These are phyloP conservation scores for Iselma pallidipennis DNA, from an alignment of 2,888 invertebrate genomes.

Conservation along the genomic window DNA sequence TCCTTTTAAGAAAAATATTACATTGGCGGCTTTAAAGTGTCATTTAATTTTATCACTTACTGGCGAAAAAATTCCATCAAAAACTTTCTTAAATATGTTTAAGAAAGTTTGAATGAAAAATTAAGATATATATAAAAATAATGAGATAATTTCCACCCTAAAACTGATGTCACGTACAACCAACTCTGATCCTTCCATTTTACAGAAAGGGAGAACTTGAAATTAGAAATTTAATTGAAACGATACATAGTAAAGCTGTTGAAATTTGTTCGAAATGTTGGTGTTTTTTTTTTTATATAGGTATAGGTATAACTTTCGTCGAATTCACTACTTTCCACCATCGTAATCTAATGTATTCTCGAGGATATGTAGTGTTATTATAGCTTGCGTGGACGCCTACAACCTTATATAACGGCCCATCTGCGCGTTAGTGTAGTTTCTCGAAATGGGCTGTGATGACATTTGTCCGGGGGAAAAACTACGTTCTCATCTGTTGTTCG, in stretches of 20 bases:
- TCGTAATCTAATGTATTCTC: conserved; percentile 25
- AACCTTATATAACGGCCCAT: conserved; percentile 29
- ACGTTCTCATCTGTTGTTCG: conserved; percentile 28
- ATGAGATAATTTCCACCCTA: conserved; percentile 25
- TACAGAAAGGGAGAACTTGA: conserved; percentile 10
- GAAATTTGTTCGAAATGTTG: neutral
- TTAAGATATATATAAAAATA: conserved; percentile 37
- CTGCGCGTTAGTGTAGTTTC: conserved; percentile 27
- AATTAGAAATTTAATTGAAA: conserved; percentile 23
- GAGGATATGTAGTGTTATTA: conserved; percentile 23
- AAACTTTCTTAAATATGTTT: conserved; percentile 24
- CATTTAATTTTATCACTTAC: conserved; percentile 33
- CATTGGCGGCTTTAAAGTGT: conserved; percentile 34
- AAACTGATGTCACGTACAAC: conserved; percentile 21
- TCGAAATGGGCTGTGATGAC: conserved; percentile 30
- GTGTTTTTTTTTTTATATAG: conserved; percentile 10
- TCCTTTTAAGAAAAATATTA: conserved; percentile 11
- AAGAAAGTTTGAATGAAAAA: conserved; percentile 35
- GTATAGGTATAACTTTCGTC: neutral
- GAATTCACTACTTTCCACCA: neutral
- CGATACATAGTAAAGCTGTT: neutral
- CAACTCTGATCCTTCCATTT: conserved; percentile 13
- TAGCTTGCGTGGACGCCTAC: conserved; percentile 22
- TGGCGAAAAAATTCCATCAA: conserved; percentile 29
- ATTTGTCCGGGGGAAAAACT: conserved; percentile 28